phyloP scores from a whole-genome alignment of 2,797 vertebrate genomes.

The Pipistrellus pygmaeus region DNA sequence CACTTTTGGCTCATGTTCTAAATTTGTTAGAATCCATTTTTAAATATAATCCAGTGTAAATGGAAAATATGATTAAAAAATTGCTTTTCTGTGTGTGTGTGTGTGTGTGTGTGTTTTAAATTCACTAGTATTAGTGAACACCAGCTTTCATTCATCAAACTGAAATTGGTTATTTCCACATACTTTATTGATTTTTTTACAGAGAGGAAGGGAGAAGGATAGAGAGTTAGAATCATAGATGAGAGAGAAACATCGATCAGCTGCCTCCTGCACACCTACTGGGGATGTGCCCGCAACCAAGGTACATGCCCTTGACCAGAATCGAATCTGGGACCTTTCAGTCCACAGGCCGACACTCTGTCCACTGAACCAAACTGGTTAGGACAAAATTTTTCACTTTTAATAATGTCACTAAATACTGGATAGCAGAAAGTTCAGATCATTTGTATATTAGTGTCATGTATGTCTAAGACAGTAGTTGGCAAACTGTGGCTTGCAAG shows the following conservation, averaged over 20 bases:
- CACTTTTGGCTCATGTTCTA: not conserved
- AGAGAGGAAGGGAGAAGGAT: too few species aligned
- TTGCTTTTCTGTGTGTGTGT: conserved; percentile 3
- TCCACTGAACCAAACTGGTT: too few species aligned
- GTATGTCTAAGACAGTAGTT: not conserved
- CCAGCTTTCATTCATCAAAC: not conserved
- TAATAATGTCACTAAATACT: not conserved
- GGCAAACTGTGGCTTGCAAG: too few species aligned
- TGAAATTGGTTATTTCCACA: not conserved
- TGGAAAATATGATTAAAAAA: conserved; percentile 22
- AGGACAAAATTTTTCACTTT: conserved; percentile 11
- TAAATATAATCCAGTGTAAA: not conserved
- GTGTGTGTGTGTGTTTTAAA: not conserved
- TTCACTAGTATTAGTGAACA: not conserved
- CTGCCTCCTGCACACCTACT: too few species aligned
- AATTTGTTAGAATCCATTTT: not conserved
- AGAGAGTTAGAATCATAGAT: too few species aligned
- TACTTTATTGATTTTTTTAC: too few species aligned
- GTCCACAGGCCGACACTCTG: too few species aligned
- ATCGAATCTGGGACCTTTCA: too few species aligned
- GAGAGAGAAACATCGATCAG: too few species aligned
- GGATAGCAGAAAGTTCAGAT: not conserved
- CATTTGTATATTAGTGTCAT: rapidly evolving
- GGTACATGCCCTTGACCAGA: too few species aligned
- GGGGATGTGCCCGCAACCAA: too few species aligned